Percentiles rank a stretch among this genome's conserved stretches.
phyloP scores from a whole-genome alignment of 2,888 invertebrate species.

The Trisateles emortualis region DNA sequence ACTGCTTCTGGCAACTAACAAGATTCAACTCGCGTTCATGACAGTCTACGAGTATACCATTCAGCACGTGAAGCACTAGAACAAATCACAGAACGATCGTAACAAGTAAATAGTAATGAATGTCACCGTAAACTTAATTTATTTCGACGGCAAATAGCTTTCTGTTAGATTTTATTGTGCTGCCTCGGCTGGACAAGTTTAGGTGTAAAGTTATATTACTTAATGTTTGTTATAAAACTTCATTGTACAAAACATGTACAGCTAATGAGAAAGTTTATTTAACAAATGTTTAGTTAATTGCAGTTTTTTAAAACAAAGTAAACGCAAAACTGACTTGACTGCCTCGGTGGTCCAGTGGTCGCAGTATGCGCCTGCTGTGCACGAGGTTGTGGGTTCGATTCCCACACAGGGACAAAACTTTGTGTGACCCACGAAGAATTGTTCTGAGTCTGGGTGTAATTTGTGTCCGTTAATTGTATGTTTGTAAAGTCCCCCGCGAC shows the following conservation, averaged over 20 bases:
- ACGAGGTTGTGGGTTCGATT: too few relatives aligned
- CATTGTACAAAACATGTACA: neutral
- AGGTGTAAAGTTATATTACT: slow-evolving; percentile 1
- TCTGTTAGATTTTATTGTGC: slow-evolving; percentile 13
- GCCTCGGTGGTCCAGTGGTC: too few relatives aligned
- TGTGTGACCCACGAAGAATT: too few relatives aligned
- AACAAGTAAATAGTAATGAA: slow-evolving; percentile 39
- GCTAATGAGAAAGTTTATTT: too few relatives aligned
- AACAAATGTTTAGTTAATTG: too few relatives aligned
- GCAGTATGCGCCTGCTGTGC: too few relatives aligned
- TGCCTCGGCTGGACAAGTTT: slow-evolving; percentile 15
- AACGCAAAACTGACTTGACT: too few relatives aligned
- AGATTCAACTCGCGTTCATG: slow-evolving; percentile 26
- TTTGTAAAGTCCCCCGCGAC: too few relatives aligned
- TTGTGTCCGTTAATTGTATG: too few relatives aligned
- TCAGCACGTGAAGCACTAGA: slow-evolving; percentile 35
- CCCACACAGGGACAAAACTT: too few relatives aligned
- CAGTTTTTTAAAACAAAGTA: too few relatives aligned
- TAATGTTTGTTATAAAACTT: neutral
- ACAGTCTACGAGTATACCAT: slow-evolving; percentile 18
- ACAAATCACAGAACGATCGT: slow-evolving; percentile 32
- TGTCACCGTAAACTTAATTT: slow-evolving; percentile 35
- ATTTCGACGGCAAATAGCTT: slow-evolving; percentile 28
- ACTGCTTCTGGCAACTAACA: slow-evolving; percentile 36
- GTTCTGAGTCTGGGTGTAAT: too few relatives aligned